Conservation (phyloP, 2,797 vertebrate species). For the Tolypeutes matacus region DNA sequence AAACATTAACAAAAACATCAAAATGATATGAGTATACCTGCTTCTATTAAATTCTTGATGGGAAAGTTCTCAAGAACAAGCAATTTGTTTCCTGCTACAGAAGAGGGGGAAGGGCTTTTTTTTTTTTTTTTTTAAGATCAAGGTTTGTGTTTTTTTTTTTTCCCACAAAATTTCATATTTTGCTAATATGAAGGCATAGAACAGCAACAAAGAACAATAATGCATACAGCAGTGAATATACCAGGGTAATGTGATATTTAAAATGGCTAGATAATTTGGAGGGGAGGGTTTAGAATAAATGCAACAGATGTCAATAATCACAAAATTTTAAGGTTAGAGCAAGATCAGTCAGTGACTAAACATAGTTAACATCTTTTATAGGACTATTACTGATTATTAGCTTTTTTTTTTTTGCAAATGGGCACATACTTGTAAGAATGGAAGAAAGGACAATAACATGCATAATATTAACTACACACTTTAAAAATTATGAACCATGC, state of each 20-base stretch:
- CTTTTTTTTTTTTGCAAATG: constrained; percentile 93
- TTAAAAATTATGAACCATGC: constrained; percentile 96
- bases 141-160: too few relatives aligned
- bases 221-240: too few relatives aligned
- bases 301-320: constrained; percentile 97
- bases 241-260: too few relatives aligned
- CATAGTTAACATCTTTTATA: constrained; percentile 95
- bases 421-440: constrained; percentile 94
- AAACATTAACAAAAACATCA: too few relatives aligned
- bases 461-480: constrained; percentile 97
- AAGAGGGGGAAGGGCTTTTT: constrained; percentile 11
- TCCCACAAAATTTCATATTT: too few relatives aligned
- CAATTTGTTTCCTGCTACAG: too few relatives aligned
- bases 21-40: too few relatives aligned
- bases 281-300: constrained; percentile 92
- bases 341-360: constrained; percentile 96
- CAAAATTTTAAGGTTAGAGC: constrained; percentile 95
- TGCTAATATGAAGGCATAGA: too few relatives aligned
- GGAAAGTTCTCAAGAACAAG: too few relatives aligned
- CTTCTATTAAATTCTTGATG: too few relatives aligned
- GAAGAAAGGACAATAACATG: constrained; percentile 96
- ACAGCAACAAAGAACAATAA: too few relatives aligned
- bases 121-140: too few relatives aligned
- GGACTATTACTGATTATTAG: constrained; percentile 95
- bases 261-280: constrained; percentile 94